Conservation (phyloP, 2,888 invertebrate genomes). For the Chalcis sispes region DNA sequence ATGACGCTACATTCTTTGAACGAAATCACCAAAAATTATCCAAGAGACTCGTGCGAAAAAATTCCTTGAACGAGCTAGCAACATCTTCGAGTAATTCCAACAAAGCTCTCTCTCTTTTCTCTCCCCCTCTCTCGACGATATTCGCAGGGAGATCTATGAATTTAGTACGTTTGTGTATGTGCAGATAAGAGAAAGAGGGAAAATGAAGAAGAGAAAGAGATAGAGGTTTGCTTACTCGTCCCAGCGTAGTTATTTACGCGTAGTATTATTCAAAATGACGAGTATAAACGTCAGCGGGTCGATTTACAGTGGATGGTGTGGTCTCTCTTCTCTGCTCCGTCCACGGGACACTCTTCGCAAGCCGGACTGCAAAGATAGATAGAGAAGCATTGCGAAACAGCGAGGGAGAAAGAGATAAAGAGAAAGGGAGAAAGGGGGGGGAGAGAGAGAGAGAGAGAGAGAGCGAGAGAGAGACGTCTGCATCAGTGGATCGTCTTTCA, state of each 20-base stretch:
- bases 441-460: slow-evolving; percentile 17
- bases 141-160: slow-evolving; percentile 32
- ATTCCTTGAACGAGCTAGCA: neutral
- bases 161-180: too few relatives aligned
- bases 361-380: slow-evolving; percentile 17
- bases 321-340: slow-evolving; percentile 61
- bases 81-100: neutral
- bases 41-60: neutral
- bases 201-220: slow-evolving; percentile 12
- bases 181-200: neutral
- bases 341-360: slow-evolving; percentile 57
- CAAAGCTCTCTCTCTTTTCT: neutral
- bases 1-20: too few relatives aligned
- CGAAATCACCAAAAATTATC: too few relatives aligned
- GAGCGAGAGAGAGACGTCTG: slow-evolving; percentile 56
- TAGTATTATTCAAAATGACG: slow-evolving; percentile 72
- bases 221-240: slow-evolving; percentile 3
- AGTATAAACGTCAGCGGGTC: slow-evolving; percentile 70
- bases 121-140: too few relatives aligned
- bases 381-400: slow-evolving; percentile 13
- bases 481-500: slow-evolving; percentile 57
- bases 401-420: neutral
- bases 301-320: slow-evolving; percentile 68
- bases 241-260: slow-evolving; percentile 71
- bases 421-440: neutral